Percentiles rank a stretch among this genome's conserved stretches.
These are phyloP conservation scores for Riparia riparia DNA, from an alignment of 2,113 vertebrate species.

Conservation along the genomic window DNA sequence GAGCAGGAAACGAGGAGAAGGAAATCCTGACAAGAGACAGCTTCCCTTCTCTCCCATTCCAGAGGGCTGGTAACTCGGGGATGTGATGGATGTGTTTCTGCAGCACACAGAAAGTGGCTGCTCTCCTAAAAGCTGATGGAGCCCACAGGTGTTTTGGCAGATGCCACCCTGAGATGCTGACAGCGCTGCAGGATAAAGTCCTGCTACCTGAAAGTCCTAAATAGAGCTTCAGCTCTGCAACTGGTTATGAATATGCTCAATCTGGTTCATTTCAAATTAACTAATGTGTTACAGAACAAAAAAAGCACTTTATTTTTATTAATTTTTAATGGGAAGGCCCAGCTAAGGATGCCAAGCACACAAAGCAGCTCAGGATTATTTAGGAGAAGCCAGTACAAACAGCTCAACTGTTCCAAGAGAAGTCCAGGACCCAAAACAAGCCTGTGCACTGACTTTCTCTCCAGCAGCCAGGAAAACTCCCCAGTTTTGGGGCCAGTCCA, in stretches of 20 bases:
- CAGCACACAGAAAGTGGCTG: neutral
- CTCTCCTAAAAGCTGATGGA: neutral
- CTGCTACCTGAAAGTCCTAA: neutral
- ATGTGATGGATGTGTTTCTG: neutral
- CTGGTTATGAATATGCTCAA: neutral
- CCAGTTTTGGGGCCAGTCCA: neutral
- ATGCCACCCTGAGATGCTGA: neutral
- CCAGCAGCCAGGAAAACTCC: neutral
- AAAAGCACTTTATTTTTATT: too few relatives aligned
- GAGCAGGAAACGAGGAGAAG: neutral
- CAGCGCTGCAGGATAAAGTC: neutral
- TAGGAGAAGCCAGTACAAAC: neutral
- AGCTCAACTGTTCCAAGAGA: neutral
- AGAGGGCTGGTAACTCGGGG: neutral
- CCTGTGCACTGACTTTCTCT: neutral
- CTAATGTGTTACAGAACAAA: neutral
- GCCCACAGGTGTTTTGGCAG: rapidly evolving
- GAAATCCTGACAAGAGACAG: neutral
- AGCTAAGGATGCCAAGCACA: neutral
- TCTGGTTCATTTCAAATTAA: neutral
- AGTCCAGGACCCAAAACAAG: neutral
- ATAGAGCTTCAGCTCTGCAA: neutral
- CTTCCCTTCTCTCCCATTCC: neutral
- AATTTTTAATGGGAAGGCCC: neutral
- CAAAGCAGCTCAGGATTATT: neutral